Evolutionary conservation across 1,140 invertebrate species (phyloP).

Genomic region (Caenorhabditis latens): DNA sequence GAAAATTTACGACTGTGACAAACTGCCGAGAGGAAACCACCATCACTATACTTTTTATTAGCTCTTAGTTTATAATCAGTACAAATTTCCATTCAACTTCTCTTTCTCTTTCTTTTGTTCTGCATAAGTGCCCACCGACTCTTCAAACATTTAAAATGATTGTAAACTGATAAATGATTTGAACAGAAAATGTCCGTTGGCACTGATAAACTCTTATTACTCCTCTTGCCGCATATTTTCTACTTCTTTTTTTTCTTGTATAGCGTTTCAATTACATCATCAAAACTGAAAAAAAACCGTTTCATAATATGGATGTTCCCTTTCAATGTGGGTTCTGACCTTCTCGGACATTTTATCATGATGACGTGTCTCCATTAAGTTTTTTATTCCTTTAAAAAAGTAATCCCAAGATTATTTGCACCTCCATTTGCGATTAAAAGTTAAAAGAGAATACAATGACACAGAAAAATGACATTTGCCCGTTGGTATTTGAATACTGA

Average conservation of each 20-base stretch:
- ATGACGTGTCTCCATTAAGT: background rate
- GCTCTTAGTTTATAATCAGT: background rate
- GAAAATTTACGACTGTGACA: background rate
- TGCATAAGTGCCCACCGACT: constrained; percentile 11
- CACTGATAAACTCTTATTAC: constrained; percentile 10
- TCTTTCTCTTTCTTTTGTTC: background rate
- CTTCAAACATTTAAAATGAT: constrained; percentile 22
- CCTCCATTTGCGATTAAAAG: constrained; percentile 12
- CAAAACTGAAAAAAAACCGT: background rate
- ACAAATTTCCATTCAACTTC: background rate
- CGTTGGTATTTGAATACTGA: constrained; percentile 1
- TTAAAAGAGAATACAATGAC: constrained; percentile 34
- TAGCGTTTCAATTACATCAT: background rate
- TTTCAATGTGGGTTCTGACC: background rate
- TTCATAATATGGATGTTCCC: background rate
- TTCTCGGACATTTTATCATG: background rate
- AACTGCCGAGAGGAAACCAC: background rate
- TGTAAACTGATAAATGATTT: constrained; percentile 24
- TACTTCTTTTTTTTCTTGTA: background rate
- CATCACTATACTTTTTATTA: background rate
- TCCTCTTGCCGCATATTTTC: background rate
- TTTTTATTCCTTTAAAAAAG: background rate
- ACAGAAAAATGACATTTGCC: constrained; percentile 1
- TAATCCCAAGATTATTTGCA: constrained; percentile 21
- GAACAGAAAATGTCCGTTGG: constrained; percentile 17